Evolutionary conservation across 2,797 vertebrate species (phyloP).

Genomic region (Petrocephalus schoutedeni): DNA sequence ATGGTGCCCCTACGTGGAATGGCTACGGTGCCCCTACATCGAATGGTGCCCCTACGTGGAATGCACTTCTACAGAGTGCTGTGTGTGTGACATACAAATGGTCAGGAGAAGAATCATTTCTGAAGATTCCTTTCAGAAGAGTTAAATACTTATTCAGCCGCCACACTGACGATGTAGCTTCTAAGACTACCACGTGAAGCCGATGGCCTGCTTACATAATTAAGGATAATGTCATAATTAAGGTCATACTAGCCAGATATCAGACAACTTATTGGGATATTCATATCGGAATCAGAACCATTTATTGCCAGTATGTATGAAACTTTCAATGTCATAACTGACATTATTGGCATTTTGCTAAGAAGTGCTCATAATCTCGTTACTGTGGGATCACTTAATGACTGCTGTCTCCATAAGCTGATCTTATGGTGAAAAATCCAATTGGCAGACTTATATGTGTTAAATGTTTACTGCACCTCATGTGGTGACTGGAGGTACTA

Average conservation of each 20-base stretch:
- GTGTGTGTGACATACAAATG: background rate
- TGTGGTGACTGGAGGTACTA: background rate
- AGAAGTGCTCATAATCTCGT: background rate
- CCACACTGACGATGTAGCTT: background rate
- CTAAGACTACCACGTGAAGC: background rate
- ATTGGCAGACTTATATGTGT: background rate
- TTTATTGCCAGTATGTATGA: background rate
- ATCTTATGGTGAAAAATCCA: background rate
- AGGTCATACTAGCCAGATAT: background rate
- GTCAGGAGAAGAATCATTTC: background rate
- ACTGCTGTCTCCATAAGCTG: background rate
- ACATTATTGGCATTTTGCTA: background rate
- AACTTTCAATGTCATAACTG: background rate
- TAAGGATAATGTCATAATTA: background rate
- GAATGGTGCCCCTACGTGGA: background rate
- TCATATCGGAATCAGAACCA: background rate
- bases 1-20: background rate
- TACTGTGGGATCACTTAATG: background rate
- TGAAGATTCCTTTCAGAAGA: background rate
- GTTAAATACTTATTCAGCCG: background rate
- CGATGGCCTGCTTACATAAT: background rate
- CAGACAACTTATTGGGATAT: background rate
- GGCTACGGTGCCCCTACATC: background rate
- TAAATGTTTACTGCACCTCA: background rate
- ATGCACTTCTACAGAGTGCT: background rate